Evolutionary conservation across 2,888 invertebrate genomes (phyloP), one percentile per base, ranked within the genome.

Genomic region (Cheilosia grossa): DNA sequence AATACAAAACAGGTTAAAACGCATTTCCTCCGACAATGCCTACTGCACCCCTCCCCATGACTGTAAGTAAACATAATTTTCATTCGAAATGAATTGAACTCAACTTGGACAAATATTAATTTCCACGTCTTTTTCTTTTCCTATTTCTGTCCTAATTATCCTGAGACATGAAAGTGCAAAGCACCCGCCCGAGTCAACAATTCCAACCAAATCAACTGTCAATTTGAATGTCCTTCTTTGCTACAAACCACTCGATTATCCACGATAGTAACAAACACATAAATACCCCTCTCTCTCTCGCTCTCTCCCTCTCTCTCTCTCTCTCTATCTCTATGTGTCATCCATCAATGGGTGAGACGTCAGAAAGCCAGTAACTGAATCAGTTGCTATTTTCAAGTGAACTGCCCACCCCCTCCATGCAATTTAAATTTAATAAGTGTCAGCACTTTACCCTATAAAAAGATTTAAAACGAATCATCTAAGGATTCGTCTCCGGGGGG

Each of bases 341-440:
- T 63, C 30, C 47, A 47, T 63, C 63, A 63, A 47, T 63, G 13
- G 19, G 1, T 21, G 10, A 33, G 17, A 59, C 27, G 27, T 27
- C 42, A 42, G n/a, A 37, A 56, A 42, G 47, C 17, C 17, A 21
- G 63, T 19, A 47, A 19, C 30, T 63, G 33, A 63, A 30, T 47
- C 61, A 61, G 17, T 63, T 47, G 19, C 47, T 4, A 37, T 37
- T 63, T 63, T 19, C 30, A 44, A 58, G 30, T 21, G 17, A 40
- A 40, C 58, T 59, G 58, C 40, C 9, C 3, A 2, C 47, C 15
- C 9, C 1, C 21, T 0, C 21, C 15, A 13, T 67, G n/a, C 44
- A 47, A 69, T 78, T 80, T 66, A 37, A 74, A 61, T 63, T 80
- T 66, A 67, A 80, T 80, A 49, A 74, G 61, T 74, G 80, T 67